Evolutionary conservation across 2,888 invertebrate genomes (phyloP).

Genomic region (Pterobdella sp.): DNA sequence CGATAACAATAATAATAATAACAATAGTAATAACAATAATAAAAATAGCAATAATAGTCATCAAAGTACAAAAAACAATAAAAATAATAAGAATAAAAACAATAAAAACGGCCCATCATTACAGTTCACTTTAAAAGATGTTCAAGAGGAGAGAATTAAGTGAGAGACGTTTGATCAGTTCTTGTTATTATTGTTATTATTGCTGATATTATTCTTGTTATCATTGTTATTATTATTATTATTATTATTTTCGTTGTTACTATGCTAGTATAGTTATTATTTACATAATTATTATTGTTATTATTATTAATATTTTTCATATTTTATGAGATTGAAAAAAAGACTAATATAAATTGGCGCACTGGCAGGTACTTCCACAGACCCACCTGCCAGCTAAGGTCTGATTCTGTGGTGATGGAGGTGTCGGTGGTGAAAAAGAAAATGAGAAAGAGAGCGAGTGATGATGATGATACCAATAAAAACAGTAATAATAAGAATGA

Average conservation of each 20-base stretch:
- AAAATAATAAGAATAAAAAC: not conserved
- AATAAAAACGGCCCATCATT: not conserved
- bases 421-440: not conserved
- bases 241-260: not conserved
- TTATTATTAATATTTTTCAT: no score
- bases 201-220: not conserved
- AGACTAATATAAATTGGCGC: no score
- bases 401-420: not conserved
- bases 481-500: not conserved
- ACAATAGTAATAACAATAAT: not conserved
- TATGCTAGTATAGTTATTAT: not conserved
- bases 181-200: not conserved
- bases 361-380: not conserved
- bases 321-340: no score
- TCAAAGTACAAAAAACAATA: no score
- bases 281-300: not conserved
- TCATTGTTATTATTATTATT: not conserved
- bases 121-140: not conserved
- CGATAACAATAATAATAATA: not conserved
- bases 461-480: not conserved
- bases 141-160: not conserved
- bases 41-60: not conserved
- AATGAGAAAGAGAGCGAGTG: not conserved
- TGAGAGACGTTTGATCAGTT: not conserved
- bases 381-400: not conserved